phyloP scores from a whole-genome alignment of 2,888 invertebrate species.

The Eristalinus aeneus region DNA sequence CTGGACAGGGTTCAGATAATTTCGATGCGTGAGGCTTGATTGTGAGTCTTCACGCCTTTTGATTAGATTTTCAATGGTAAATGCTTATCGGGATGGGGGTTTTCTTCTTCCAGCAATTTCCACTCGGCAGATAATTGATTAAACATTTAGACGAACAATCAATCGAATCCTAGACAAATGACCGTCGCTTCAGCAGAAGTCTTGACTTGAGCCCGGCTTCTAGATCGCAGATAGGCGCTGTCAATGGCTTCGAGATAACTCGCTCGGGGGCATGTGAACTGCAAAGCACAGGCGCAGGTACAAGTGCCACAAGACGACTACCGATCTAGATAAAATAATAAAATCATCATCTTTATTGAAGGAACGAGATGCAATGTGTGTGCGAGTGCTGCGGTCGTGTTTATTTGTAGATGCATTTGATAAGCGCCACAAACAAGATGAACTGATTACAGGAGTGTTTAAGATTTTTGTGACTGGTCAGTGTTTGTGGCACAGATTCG shows the following conservation, averaged over 20 bases:
- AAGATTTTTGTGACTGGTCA: conserved; percentile 17
- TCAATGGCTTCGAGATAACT: conserved; percentile 34
- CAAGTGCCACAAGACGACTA: conserved; percentile 50
- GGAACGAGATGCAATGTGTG: conserved; percentile 43
- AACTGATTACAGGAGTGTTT: conserved; percentile 54
- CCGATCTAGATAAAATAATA: conserved; percentile 59
- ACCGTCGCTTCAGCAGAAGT: conserved; percentile 6
- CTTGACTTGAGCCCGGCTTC: conserved; percentile 24
- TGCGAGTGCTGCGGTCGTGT: conserved; percentile 39
- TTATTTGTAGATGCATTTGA: conserved; percentile 65
- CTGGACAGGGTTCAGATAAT: conserved; percentile 20
- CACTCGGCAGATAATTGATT: conserved; percentile 48
- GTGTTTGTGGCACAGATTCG: not conserved
- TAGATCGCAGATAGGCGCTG: conserved; percentile 57
- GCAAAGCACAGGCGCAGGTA: conserved; percentile 1
- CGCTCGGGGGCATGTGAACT: not conserved
- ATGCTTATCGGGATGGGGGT: conserved; percentile 33
- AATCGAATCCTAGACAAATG: conserved; percentile 48
- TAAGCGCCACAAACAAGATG: conserved; percentile 67
- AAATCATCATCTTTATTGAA: conserved; percentile 62
- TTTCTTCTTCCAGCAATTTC: conserved; percentile 27
- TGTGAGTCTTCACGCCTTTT: conserved; percentile 41
- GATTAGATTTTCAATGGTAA: conserved; percentile 47
- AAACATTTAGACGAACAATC: conserved; percentile 40
- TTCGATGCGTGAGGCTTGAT: conserved; percentile 16